Evolutionary conservation across 2,113 vertebrate genomes (phyloP).

Genomic region (Heliornis fulica): DNA sequence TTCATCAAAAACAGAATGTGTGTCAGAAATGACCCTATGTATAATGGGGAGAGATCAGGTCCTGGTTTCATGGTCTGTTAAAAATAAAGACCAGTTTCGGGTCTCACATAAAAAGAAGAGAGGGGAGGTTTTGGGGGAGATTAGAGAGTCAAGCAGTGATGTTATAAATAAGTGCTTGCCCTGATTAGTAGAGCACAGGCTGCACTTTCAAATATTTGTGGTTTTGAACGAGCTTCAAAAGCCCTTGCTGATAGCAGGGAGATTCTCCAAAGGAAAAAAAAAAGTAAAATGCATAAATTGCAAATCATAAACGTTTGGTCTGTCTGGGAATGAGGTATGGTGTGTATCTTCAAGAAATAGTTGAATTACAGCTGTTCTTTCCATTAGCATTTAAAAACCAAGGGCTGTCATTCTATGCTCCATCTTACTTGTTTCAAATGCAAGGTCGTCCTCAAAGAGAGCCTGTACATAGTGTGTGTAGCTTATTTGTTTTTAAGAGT

Average conservation of each 20-base stretch:
- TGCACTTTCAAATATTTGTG: background rate
- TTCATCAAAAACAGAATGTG: background rate
- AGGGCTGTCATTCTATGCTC: background rate
- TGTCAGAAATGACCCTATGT: constrained; percentile 8
- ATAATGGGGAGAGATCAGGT: constrained; percentile 2
- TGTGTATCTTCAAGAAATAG: background rate
- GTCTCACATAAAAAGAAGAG: constrained; percentile 5
- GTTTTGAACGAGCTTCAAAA: background rate
- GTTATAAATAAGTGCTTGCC: background rate
- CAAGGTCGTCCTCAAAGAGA: background rate
- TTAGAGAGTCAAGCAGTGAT: background rate
- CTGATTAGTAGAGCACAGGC: background rate
- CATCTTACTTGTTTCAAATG: background rate
- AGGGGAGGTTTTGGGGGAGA: background rate
- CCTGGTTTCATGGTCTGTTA: constrained; percentile 25
- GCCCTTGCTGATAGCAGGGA: background rate
- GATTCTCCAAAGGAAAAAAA: background rate
- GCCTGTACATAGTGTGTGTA: background rate
- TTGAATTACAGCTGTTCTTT: background rate
- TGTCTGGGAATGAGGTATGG: background rate
- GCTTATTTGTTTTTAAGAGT: background rate
- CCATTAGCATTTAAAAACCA: background rate
- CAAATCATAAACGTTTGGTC: background rate
- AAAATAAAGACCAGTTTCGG: constrained; percentile 22
- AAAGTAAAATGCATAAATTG: background rate